phyloP scores from a whole-genome alignment of 2,797 vertebrate species.

The Pitangus sulphuratus region DNA sequence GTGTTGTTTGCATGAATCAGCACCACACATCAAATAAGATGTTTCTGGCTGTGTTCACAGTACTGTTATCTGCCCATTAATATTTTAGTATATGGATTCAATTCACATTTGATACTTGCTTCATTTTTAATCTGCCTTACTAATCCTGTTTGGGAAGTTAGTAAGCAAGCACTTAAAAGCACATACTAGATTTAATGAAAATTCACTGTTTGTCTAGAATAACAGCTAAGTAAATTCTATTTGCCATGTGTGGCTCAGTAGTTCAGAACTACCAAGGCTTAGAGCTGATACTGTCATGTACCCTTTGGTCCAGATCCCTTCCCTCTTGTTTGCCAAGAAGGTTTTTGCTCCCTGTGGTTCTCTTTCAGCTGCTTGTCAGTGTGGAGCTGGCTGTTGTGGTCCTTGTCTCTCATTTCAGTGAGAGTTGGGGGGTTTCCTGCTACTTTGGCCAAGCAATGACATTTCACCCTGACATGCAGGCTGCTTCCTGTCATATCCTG shows the following conservation, averaged over 20 bases:
- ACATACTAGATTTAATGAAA: neutral
- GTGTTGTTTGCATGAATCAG: neutral
- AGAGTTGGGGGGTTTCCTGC: neutral
- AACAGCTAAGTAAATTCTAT: neutral
- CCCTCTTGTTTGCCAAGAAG: slow-evolving; percentile 32
- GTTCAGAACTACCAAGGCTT: neutral
- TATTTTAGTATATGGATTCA: neutral
- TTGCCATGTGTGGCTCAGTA: neutral
- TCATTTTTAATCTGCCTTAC: neutral
- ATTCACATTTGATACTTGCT: neutral
- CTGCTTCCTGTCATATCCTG: neutral
- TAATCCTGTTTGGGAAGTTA: neutral
- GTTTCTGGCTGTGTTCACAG: neutral
- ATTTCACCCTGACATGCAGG: neutral
- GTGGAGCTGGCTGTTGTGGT: neutral
- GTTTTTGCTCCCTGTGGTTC: neutral
- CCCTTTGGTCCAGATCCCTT: neutral
- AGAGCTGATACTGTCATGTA: neutral
- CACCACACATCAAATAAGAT: accelerated
- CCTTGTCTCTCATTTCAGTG: neutral
- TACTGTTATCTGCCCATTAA: neutral
- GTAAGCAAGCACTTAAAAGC: neutral
- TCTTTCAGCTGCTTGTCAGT: neutral
- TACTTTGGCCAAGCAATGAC: neutral
- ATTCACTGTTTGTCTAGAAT: neutral